Base-by-base conservation (phyloP, 2,888 invertebrate species). In the Drosophila atripex region DNA sequence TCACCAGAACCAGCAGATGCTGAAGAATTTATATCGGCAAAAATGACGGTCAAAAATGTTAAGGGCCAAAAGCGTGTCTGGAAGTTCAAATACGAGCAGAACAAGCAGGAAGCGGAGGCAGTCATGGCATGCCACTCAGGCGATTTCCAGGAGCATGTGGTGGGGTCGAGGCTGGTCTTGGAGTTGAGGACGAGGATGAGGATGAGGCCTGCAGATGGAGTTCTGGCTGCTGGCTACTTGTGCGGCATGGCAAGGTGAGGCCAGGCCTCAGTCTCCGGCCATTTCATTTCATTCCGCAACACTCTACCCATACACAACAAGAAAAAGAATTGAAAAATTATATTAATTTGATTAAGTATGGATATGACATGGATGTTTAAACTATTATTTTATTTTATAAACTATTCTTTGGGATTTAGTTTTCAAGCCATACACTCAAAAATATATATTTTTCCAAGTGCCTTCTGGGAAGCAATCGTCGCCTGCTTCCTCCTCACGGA, bases 31-130 rank as follows among this genome's bases (percentile, higher is more conserved):
- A 86, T 86, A 83, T 83, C 80, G 76, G 75, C 86, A 61, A 83
- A 35, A 83, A 83, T 83, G 87, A 84, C 84, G 84, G 87, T 86
- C 85, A 84, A 74, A 73, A 86, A 87, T 82, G 84, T 85, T 85
- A 89, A 89, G 89, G 89, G 89, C 89, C 89, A 89, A 88, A 84
- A 89, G 89, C 89, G 89, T 89, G 89, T 87, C 88, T 87, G 79
- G 77, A 83, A 89, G 89, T 89, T 89, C 89, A 89, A 89, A 82
- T 82, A 75, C 73, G 71, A 82, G 72, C 64, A 68, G 59, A 58
- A 35, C 70, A 70, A 59, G 65, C 58, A 64, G 65, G 61, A 73
- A 73, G 73, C 68, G 55, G 56, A 64, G 63, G 71, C 71, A 63
- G 60, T 55, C 73, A 75, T 63, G 75, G 73, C 76, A 77, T 71